A percentile compares a stretch with the other conserved stretches of the same genome.
Evolutionary conservation across 2,113 vertebrate genomes (phyloP).

Genomic region (Lucifuga dentata): DNA sequence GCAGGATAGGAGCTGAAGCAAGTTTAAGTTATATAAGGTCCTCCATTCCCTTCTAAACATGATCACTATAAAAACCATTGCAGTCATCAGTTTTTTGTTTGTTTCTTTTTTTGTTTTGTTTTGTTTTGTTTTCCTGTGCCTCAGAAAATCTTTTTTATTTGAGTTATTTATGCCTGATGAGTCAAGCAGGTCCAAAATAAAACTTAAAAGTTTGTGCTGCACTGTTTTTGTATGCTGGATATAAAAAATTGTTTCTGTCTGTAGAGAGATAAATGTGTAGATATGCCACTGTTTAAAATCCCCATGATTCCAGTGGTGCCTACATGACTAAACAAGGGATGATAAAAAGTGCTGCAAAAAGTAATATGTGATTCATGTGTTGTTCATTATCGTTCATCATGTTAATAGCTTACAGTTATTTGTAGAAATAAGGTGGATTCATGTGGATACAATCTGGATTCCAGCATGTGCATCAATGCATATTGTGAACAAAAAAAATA

Average conservation of each 20-base stretch:
- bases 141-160: conserved; percentile 12
- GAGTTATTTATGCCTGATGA: conserved; percentile 43
- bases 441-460: too few species aligned
- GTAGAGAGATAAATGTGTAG: conserved; percentile 7
- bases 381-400: not conserved
- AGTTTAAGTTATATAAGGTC: not conserved
- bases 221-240: conserved; percentile 13
- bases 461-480: too few species aligned
- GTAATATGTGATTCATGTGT: not conserved
- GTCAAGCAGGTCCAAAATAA: conserved; percentile 12
- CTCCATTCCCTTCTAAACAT: not conserved
- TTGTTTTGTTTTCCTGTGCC: conserved; percentile 12
- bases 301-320: not conserved
- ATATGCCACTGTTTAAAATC: conserved; percentile 1
- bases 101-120: too few species aligned
- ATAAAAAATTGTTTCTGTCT: conserved; percentile 1
- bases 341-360: conserved; percentile 5
- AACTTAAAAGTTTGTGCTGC: conserved; percentile 5
- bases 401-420: too few species aligned
- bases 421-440: too few species aligned
- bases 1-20: too few species aligned
- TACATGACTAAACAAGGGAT: not conserved
- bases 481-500: too few species aligned
- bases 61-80: conserved; percentile 2
- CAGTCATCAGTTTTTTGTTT: conserved; percentile 4